A percentile compares a stretch with the other conserved stretches of the same genome.
Conservation (phyloP, 1,140 invertebrate species). For the Drosophila sp. region DNA sequence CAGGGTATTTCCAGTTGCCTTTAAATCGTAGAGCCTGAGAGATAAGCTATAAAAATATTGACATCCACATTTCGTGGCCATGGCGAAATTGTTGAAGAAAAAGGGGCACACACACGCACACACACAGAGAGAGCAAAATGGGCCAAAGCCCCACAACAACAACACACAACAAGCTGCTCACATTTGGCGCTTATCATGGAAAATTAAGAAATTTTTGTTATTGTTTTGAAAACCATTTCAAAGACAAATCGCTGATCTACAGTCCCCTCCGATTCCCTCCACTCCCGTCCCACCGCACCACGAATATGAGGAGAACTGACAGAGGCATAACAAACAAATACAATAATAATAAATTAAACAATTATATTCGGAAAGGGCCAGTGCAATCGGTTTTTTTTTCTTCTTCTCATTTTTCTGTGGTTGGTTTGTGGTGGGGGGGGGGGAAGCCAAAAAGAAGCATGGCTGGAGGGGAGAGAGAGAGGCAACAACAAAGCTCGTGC, state of each 20-base stretch:
- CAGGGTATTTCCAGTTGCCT: not conserved
- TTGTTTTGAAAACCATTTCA: constrained; percentile 64
- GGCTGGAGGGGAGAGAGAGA: constrained; percentile 5
- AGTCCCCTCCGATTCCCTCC: not conserved
- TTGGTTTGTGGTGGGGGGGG: constrained; percentile 17
- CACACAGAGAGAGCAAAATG: constrained; percentile 7
- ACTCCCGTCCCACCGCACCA: too few relatives aligned
- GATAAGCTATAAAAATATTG: constrained; percentile 79
- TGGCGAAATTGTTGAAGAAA: constrained; percentile 70
- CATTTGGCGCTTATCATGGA: constrained; percentile 58
- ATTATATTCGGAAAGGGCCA: constrained; percentile 54
- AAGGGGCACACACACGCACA: not conserved
- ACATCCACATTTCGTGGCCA: constrained; percentile 43
- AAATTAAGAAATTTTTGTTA: constrained; percentile 58
- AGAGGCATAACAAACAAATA: constrained; percentile 66
- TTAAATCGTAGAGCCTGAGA: constrained; percentile 15
- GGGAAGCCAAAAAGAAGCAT: constrained; percentile 34
- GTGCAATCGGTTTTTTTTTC: constrained; percentile 5
- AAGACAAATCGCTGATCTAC: constrained; percentile 59
- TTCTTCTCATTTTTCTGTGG: not conserved
- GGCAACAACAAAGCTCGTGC: constrained; percentile 46
- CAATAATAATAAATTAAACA: constrained; percentile 79
- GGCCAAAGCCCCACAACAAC: not conserved
- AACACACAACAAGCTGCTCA: constrained; percentile 22
- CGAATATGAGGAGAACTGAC: constrained; percentile 29